Percentiles rank a stretch among this genome's conserved stretches.
These are phyloP conservation scores for Sminthurinus aureus DNA, from an alignment of 2,888 invertebrate genomes.

Conservation along the genomic window DNA sequence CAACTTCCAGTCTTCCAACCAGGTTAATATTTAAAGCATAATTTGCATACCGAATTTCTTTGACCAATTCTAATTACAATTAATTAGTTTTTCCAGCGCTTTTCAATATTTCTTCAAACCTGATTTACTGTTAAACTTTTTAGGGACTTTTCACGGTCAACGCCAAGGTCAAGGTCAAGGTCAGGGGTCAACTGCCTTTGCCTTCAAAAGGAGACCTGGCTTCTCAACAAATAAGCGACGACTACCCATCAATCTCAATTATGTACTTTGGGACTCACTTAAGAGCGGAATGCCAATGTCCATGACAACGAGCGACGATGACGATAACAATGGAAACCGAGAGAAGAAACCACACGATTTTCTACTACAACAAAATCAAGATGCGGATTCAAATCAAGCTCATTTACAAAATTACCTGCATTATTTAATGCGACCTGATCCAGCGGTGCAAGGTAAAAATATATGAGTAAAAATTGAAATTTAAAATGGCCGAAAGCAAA, in stretches of 20 bases:
- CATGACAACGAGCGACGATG: too few species aligned
- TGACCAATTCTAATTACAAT: too few species aligned
- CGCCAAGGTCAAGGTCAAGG: background rate
- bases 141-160: too few species aligned
- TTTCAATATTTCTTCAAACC: too few species aligned
- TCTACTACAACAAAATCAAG: background rate
- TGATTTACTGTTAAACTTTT: too few species aligned
- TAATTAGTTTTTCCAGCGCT: too few species aligned
- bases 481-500: background rate
- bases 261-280: slow-evolving; percentile 15
- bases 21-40: background rate
- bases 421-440: background rate
- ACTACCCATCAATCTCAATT: slow-evolving; percentile 2
- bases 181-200: background rate
- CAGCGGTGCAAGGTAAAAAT: background rate
- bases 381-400: too few species aligned
- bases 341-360: slow-evolving; percentile 21
- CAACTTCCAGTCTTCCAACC: background rate
- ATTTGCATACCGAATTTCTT: too few species aligned
- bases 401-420: slow-evolving; percentile 15
- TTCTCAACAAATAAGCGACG: background rate
- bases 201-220: background rate
- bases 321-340: too few species aligned
- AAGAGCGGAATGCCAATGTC: too few species aligned
- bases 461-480: background rate